Percentiles rank a stretch among this genome's conserved stretches.
phyloP scores from a whole-genome alignment of 2,888 invertebrate species.

The Limenitis arthemis region DNA sequence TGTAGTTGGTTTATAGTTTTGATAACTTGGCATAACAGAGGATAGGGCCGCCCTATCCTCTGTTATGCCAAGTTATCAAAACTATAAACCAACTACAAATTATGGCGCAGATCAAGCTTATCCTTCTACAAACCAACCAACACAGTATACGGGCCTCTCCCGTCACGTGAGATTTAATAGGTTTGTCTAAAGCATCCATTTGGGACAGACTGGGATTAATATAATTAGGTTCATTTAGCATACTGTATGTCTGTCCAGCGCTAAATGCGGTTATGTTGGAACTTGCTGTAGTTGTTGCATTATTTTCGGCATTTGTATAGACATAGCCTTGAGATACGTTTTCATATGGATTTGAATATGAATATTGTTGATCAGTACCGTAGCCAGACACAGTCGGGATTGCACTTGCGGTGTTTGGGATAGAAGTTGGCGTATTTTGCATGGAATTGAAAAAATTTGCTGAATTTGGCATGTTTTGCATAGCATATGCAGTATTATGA shows the following conservation, averaged over 20 bases:
- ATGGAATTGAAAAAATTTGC: not conserved
- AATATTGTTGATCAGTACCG: constrained; percentile 37
- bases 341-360: constrained; percentile 35
- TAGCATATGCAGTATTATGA: not conserved
- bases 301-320: constrained; percentile 42
- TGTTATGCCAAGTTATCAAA: constrained; percentile 27
- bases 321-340: constrained; percentile 42
- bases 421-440: not conserved
- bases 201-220: constrained; percentile 36
- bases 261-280: constrained; percentile 31
- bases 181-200: constrained; percentile 50
- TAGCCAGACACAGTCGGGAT: constrained; percentile 21
- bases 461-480: constrained; percentile 6
- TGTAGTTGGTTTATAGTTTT: constrained; percentile 25
- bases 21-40: constrained; percentile 26
- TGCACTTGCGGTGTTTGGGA: not conserved
- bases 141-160: constrained; percentile 43
- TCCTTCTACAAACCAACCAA: constrained; percentile 26
- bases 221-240: constrained; percentile 21
- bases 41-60: constrained; percentile 44
- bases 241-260: constrained; percentile 31
- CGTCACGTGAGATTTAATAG: constrained; percentile 60
- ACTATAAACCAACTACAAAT: constrained; percentile 23
- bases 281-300: constrained; percentile 34
- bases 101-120: constrained; percentile 35